These are phyloP conservation scores for Elysia crispata DNA, from an alignment of 2,888 invertebrate species.

Conservation along the genomic window DNA sequence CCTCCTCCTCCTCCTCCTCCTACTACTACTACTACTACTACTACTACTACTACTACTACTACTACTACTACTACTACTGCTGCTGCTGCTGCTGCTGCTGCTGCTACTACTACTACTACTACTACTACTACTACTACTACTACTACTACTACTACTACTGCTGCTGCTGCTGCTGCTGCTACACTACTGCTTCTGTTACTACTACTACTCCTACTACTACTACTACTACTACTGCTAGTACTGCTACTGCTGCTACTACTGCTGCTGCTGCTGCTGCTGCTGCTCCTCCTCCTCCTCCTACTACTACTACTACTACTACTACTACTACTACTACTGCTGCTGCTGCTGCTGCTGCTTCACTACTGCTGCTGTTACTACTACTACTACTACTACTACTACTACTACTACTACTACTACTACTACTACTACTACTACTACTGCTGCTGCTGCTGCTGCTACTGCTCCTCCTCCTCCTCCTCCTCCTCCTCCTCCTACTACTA, in stretches of 20 bases:
- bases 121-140: conserved; percentile 28
- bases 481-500: no score
- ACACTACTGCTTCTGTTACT: no score
- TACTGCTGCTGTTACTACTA: no score
- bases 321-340: conserved; percentile 11
- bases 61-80: conserved; percentile 36
- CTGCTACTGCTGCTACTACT: no score
- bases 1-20: conserved; percentile 37
- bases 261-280: conserved; percentile 31
- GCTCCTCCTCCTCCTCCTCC: no score
- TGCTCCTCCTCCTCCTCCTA: no score
- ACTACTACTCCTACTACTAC: no score
- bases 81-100: conserved; percentile 41
- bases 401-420: conserved; percentile 35
- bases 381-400: conserved; percentile 35
- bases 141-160: conserved; percentile 33
- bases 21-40: conserved; percentile 28
- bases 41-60: conserved; percentile 39
- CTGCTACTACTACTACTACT: conserved; percentile 18
- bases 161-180: conserved; percentile 32
- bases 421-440: conserved; percentile 18
- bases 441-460: conserved; percentile 29
- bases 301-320: conserved; percentile 24
- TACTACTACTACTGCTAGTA: no score
- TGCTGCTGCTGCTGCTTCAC: no score